Evolutionary conservation across 2,113 vertebrate species (phyloP), one percentile per base, ranked within the genome.

Genomic region (Python bivittatus): DNA sequence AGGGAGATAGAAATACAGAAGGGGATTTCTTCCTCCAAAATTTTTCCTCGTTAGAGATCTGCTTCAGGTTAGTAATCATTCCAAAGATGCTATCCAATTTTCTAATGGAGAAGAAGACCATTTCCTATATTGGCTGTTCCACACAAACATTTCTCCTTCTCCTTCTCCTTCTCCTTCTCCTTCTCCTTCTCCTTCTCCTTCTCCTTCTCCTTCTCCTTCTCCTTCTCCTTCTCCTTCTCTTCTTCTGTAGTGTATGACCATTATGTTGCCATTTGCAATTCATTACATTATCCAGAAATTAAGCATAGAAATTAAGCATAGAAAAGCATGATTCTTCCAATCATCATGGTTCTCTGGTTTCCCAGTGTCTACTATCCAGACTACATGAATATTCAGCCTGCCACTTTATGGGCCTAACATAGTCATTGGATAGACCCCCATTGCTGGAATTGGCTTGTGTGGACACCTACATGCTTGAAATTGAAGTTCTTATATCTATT

Each of bases 341-440:
- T 23, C 94, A 52, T 96, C 96, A 15, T 96, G 96, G 96, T 94
- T 96, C 88, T 95, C 95, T 33, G 96, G 96, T 11, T 90, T 96
- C 88, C 96, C 96, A n/a, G 96, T 96, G 20, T 96, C 96, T 52
- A 96, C 94, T 12, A 94, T 97, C 20, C 94, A 96, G 91, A 96
- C 96, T 3, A 93, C 92, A 22, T 96, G 96, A 95, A 96, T 97
- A 94, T 97, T 96, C 68, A 97, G 95, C 7, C 83, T 97, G 86
- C 91, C 48, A 44, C 96, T 96, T 89, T 97, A 96, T 94, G 94
- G 95, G 79, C 93, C 92, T 33, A 97, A 95, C 53, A 84, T 93
- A 84, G 96, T 96, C 12, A 93, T n/a, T 97, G 95, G 94, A 96
- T 61, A 95, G 53, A 25, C 95, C 95, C 4, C 96, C 95, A 0